A percentile compares a stretch with the other conserved stretches of the same genome.
phyloP scores from a whole-genome alignment of 2,888 invertebrate species.

The Cremastinae sp. region DNA sequence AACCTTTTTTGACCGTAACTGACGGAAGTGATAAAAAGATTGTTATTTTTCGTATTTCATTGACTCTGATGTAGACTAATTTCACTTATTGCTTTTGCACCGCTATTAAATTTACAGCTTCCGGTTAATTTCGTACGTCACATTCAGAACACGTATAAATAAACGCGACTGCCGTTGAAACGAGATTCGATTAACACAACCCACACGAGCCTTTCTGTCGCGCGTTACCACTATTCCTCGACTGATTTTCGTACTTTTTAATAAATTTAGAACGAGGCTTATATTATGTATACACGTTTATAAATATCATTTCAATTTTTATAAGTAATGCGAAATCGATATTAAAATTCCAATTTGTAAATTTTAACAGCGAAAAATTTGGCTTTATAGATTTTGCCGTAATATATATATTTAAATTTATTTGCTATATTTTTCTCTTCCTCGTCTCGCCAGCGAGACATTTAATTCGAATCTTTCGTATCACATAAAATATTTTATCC shows the following conservation, averaged over 20 bases:
- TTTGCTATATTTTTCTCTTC: too few relatives aligned
- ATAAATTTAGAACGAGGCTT: neutral
- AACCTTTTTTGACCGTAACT: too few relatives aligned
- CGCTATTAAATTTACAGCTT: constrained; percentile 57
- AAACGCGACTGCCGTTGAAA: constrained; percentile 24
- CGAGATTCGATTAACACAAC: constrained; percentile 56
- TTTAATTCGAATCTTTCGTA: too few relatives aligned
- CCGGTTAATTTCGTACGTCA: constrained; percentile 48
- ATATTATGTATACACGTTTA: neutral
- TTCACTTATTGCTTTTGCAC: constrained; percentile 24
- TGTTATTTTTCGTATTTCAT: constrained; percentile 17
- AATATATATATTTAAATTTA: too few relatives aligned
- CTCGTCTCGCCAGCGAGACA: too few relatives aligned
- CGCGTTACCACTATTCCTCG: constrained; percentile 38
- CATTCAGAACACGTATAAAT: constrained; percentile 5
- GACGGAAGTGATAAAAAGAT: neutral
- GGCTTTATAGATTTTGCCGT: too few relatives aligned
- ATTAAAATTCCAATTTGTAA: too few relatives aligned
- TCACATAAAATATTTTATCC: too few relatives aligned
- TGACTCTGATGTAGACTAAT: constrained; percentile 11
- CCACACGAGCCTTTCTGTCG: constrained; percentile 41
- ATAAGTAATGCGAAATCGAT: neutral
- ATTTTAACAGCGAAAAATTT: too few relatives aligned
- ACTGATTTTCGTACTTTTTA: constrained; percentile 29
- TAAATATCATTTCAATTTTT: constrained; percentile 33